These are phyloP conservation scores for Aurelia coerulea DNA, from an alignment of 30 jellyfish, hydroid and myxozoan species.

Conservation along the genomic window DNA sequence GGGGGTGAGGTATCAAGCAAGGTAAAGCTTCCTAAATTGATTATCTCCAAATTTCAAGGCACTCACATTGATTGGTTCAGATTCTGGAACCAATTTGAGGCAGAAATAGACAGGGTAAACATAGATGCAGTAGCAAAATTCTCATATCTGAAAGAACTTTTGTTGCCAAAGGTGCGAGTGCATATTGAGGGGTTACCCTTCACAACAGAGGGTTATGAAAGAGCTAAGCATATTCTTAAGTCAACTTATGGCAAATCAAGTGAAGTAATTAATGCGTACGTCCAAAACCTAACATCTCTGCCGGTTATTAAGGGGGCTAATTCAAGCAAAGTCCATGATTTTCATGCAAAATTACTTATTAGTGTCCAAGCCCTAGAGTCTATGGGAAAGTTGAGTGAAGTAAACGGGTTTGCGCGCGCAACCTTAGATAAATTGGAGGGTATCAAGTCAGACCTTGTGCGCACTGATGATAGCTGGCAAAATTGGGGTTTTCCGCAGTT, in stretches of 20 bases:
- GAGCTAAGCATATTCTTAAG: slow-evolving; percentile 67
- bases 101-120: no score
- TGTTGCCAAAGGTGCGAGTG: slow-evolving; percentile 52
- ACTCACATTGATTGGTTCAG: no score
- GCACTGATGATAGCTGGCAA: slow-evolving; percentile 52
- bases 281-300: slow-evolving; percentile 63
- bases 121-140: no score
- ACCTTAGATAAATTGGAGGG: slow-evolving; percentile 77
- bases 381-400: slow-evolving; percentile 49
- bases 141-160: slow-evolving; percentile 67
- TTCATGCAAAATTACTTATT: no score
- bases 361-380: slow-evolving; percentile 74
- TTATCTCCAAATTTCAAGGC: slow-evolving; percentile 54
- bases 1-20: slow-evolving; percentile 23
- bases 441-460: slow-evolving; percentile 60
- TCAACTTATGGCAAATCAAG: slow-evolving; percentile 72
- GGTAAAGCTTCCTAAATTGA: slow-evolving; percentile 61
- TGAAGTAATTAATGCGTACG: slow-evolving; percentile 76
- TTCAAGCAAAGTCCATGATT: no score
- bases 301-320: no score
- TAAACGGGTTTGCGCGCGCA: slow-evolving; percentile 54
- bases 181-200: slow-evolving; percentile 69
- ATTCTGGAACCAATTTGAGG: no score
- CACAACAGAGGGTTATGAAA: slow-evolving; percentile 78
- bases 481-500: slow-evolving; percentile 46